Conservation (phyloP, 2,797 vertebrate genomes). For the Dipus sagitta region DNA sequence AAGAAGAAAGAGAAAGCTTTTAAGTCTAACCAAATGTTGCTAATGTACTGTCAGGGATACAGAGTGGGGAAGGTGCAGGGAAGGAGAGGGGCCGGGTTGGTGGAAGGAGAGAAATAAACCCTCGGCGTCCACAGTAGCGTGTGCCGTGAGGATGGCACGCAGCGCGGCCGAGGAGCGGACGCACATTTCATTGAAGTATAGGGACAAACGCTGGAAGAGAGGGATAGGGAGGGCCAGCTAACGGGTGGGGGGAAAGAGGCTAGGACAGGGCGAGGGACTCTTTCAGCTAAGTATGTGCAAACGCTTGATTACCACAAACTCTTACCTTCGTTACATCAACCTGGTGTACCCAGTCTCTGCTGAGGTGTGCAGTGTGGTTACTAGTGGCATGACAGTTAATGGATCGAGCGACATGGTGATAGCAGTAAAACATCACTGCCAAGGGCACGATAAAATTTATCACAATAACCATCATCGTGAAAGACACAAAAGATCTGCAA, state of each 20-base stretch:
- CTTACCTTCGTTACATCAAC: slow-evolving; percentile 96
- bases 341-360: slow-evolving; percentile 96
- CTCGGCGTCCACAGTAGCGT: background rate
- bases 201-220: background rate
- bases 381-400: slow-evolving; percentile 89
- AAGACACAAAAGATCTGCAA: slow-evolving; percentile 93
- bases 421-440: slow-evolving; percentile 97
- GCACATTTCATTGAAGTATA: background rate
- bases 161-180: background rate
- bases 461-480: slow-evolving; percentile 93
- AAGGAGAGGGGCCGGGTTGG: background rate
- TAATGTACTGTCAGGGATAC: background rate
- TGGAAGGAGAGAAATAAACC: background rate
- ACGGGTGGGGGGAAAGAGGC: background rate
- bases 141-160: background rate
- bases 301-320: background rate
- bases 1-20: background rate
- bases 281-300: background rate
- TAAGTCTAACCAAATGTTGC: background rate
- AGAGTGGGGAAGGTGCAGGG: background rate
- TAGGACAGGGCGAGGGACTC: background rate
- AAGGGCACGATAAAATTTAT: slow-evolving; percentile 96
- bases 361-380: slow-evolving; percentile 89
- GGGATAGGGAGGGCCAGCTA: fast-evolving
- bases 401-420: slow-evolving; percentile 94